Percentiles rank a stretch among this genome's conserved stretches.
Conservation (phyloP, 2,888 invertebrate genomes). For the Podabrus alpinus region DNA sequence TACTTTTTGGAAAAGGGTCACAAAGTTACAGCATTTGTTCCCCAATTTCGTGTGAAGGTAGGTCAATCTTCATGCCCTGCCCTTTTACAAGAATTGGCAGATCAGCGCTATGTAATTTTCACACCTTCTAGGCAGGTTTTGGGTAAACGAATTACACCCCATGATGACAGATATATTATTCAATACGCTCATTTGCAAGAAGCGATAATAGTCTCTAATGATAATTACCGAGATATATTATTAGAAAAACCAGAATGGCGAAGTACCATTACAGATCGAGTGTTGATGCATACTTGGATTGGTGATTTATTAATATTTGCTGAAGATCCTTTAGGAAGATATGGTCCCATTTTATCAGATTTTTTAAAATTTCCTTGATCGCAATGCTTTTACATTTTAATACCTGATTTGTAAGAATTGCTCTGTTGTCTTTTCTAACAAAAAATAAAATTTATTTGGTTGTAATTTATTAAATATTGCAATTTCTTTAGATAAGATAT, state of each 20-base stretch:
- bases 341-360: conserved; percentile 69
- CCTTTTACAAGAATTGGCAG: conserved; percentile 64
- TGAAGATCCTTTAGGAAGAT: conserved; percentile 75
- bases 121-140: conserved; percentile 75
- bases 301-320: conserved; percentile 83
- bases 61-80: conserved; percentile 60
- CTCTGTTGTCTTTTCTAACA: too few species aligned
- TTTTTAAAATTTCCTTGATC: conserved; percentile 62
- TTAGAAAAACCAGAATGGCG: conserved; percentile 68
- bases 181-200: too few species aligned
- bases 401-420: too few species aligned
- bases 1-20: conserved; percentile 77
- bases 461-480: too few species aligned
- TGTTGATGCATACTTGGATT: conserved; percentile 80
- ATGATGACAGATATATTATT: conserved; percentile 80
- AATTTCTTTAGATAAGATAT: too few species aligned
- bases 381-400: too few species aligned
- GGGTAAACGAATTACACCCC: conserved; percentile 63
- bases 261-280: conserved; percentile 66
- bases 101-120: conserved; percentile 66
- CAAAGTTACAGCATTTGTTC: conserved; percentile 75
- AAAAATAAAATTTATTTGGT: too few species aligned
- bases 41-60: conserved; percentile 66
- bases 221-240: conserved; percentile 74
- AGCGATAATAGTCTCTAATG: conserved; percentile 75